Evolutionary conservation across 2,113 vertebrate species (phyloP), one percentile per base, ranked within the genome.

Genomic region (Aix galericulata): DNA sequence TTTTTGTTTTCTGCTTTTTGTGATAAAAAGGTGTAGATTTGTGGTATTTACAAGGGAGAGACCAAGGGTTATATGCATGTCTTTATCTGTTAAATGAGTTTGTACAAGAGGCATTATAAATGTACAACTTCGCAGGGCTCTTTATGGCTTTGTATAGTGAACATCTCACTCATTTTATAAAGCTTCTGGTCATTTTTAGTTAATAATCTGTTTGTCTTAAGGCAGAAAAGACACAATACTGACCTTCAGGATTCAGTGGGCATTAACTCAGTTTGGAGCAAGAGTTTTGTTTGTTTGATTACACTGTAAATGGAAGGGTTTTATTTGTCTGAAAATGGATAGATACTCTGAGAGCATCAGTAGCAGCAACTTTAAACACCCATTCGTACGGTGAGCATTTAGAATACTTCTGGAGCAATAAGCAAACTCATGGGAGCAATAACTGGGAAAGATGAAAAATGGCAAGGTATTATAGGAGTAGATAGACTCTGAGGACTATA

Each of bases 81-180:
- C 72, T 72, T 94, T 95, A 95, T 82, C 87, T 79, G 86, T 62
- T 89, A 88, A 95, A 80, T 89, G 73, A 64, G 50, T 27, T 74
- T 78, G 36, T 71, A 66, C 50, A 77, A 62, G 34, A 75, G 73
- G 27, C 8, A 1, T 69, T 92, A 26, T 27, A 88, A 59, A 71
- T 48, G 36, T 88, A 46, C 66, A 69, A 20, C 77, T 91, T 91
- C 32, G 32, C 48, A 67, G 7, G 48, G 34, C 53, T 56, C 52
- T 60, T 89, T 91, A n/a, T 91, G 83, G 14, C 23, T 82, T 44
- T 58, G 50, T 46, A 86, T 71, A 86, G 85, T 92, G 82, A 83
- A 86, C 82, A 42, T 72, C 44, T 53, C 59, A 68, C 80, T 63
- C 52, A 38, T 44, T 64, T 17, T 72, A 71, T 52, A 36, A 78